Base-by-base conservation (phyloP, 2,797 vertebrate species). In the Muscicapa striata region DNA sequence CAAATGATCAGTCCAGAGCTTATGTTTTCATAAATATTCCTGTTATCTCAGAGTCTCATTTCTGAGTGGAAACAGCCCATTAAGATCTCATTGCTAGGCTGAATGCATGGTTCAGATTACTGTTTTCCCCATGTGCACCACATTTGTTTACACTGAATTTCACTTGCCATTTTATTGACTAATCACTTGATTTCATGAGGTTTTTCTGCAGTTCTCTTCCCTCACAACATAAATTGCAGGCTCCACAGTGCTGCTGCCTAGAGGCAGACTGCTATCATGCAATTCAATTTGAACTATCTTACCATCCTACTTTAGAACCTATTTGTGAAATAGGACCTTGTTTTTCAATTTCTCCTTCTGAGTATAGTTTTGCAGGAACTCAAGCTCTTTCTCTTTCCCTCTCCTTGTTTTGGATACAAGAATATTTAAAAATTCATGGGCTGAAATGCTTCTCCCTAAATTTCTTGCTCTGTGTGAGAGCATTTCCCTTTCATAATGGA, bases 101-200 rank as follows among this genome's bases (percentile, higher is more conserved):
- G 90, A 86, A 63, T n/a, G 73, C 67, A 6, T 43, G 41, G 58
- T 51, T 93, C 58, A 75, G 66, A 84, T 93, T 93, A 84, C 92
- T 75, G 81, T 84, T 92, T 96, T 92, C 24, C 74, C 80, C 58
- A 30, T 87, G 82, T 87, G 87, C 57, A 63, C 51, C 54, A 59
- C 85, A 38, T 90, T 94, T 94, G 84, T 93, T 95, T 92, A 86
- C 83, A 84, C 77, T 54, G 80, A 92, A 84, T 92, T 95, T 95
- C 77, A 58, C 86, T 95, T 94, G 58, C 90, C 73, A 36, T 93
- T 94, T 95, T 91, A 92, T 88, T 84, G 88, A 77, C 86, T 96
- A 95, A 94, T 94, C 80, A 32, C 77, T 94, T 0, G 8, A 43
- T 95, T 95, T 95, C 83, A 70, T 81, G 72, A 72, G 52, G 19